These are phyloP conservation scores for Oryzaephilus surinamensis DNA, from an alignment of 1,140 invertebrate genomes.

Conservation along the genomic window DNA sequence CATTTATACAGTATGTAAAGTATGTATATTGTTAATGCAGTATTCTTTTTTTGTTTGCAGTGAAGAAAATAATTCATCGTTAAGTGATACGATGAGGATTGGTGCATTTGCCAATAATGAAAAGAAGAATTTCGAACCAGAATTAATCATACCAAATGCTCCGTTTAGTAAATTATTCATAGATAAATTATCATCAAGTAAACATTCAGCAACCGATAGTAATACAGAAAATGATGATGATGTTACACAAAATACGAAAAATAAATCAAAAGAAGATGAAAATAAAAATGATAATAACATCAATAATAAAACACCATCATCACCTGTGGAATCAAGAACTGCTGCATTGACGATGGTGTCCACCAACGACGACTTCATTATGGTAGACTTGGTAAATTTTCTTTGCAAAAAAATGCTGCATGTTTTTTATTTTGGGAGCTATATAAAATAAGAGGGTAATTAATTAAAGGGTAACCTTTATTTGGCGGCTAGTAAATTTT, in stretches of 20 bases:
- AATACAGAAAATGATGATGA: too few species aligned
- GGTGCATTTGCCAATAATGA: slow-evolving; percentile 6
- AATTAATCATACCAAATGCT: neutral
- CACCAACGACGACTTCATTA: slow-evolving; percentile 4
- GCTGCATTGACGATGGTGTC: too few species aligned
- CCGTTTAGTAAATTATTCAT: neutral
- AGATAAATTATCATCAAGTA: slow-evolving; percentile 3
- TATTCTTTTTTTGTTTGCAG: slow-evolving; percentile 5
- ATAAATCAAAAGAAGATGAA: neutral
- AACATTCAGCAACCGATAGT: slow-evolving; percentile 3
- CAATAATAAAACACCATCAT: neutral
- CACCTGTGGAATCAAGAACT: slow-evolving; percentile 1
- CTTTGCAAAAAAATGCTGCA: too few species aligned
- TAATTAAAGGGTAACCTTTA: too few species aligned
- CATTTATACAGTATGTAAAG: too few species aligned
- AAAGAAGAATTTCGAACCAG: too few species aligned
- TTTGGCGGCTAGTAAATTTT: too few species aligned
- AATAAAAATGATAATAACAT: neutral
- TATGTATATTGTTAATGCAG: too few species aligned
- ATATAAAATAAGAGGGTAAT: too few species aligned
- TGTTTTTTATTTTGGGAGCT: too few species aligned
- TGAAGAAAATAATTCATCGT: slow-evolving; percentile 2
- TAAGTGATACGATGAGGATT: slow-evolving; percentile 4
- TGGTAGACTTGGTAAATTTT: slow-evolving; percentile 7
- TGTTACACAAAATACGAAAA: neutral